Conservation (phyloP, 2,797 vertebrate genomes). For the Enteromius anoplus region DNA sequence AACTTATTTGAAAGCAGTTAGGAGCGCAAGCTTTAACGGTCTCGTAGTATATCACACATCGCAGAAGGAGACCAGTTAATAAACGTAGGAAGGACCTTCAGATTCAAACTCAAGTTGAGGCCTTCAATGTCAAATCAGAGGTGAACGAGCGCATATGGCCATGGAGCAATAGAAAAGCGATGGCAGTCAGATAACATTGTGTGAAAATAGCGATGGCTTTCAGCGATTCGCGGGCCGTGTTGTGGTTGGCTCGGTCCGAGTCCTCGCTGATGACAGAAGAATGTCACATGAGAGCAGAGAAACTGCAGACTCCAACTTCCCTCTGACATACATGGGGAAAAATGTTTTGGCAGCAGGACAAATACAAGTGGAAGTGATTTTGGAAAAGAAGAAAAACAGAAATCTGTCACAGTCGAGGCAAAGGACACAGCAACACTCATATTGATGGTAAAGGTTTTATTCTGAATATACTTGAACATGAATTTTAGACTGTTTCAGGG, state of each 20-base stretch:
- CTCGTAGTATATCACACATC: constrained; percentile 43
- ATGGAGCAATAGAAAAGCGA: constrained; percentile 28
- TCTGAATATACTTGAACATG: constrained; percentile 94
- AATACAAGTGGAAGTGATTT: constrained; percentile 62
- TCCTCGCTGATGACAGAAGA: constrained; percentile 34
- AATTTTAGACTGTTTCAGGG: constrained; percentile 84
- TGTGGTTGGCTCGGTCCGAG: constrained; percentile 68
- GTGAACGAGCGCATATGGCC: background rate
- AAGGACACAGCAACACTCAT: constrained; percentile 57
- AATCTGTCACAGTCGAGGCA: constrained; percentile 61
- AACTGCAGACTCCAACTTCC: constrained; percentile 68
- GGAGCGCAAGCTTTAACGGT: constrained; percentile 59
- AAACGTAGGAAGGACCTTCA: constrained; percentile 68
- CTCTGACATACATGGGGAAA: constrained; percentile 67
- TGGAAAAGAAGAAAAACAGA: constrained; percentile 56
- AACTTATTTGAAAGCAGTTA: constrained; percentile 68
- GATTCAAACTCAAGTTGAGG: constrained; percentile 29
- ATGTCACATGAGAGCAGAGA: constrained; percentile 58
- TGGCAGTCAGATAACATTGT: constrained; percentile 57
- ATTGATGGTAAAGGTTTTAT: constrained; percentile 95
- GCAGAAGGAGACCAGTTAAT: constrained; percentile 67
- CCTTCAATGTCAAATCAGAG: constrained; percentile 15
- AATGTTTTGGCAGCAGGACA: constrained; percentile 67
- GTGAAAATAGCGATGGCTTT: constrained; percentile 56
- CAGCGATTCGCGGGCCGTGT: constrained; percentile 66